Base-by-base conservation (phyloP, 1,140 invertebrate species). In the Monochamus saltuarius region DNA sequence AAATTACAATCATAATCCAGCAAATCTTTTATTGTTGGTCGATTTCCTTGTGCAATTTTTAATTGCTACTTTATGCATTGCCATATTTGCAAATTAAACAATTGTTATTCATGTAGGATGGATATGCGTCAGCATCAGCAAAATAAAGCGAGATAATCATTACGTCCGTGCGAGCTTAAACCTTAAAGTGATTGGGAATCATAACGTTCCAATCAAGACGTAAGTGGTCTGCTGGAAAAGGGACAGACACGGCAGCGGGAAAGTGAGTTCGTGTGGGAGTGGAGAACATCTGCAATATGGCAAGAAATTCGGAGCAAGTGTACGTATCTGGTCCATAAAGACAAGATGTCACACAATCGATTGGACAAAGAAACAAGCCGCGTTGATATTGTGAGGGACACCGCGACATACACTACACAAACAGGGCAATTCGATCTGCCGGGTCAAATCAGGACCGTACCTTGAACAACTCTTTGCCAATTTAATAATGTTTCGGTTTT, bases 301-400 rank as follows among this genome's bases (percentile, higher is more conserved):
- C 61, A 56, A 59, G 59, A 67, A 45, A 68, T 68, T 57, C 50
- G 61, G 65, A 54, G 60, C 47, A 62, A 62, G 59, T 62, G 54
- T 54, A 65, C 66, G 63, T 65, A 62, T 61, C 45, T 67, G 66
- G 59, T 58, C 63, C 65, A 71, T 71, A 71, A 71, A 71, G 64
- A 66, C 69, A 71, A 71, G 67, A 71, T 71, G 69, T 71, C 69
- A 69, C 69, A 66, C 67, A 68, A 71, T 71, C 69, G 69, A 71
- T 71, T 54, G 13, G 16, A 19, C 36, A 54, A 54, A 54, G 51
- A 54, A 54, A 54, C 51, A 54, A 54, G 22, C 51, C 9, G 40
- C 51, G 51, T 40, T 54, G 51, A 40, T 54, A 54, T 54, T 19
- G 51, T 40, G 37, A 19, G 19, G 39, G 37, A 14, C 51, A 54